Conservation (phyloP, 1,140 invertebrate species). For the Probaryconus sp. region DNA sequence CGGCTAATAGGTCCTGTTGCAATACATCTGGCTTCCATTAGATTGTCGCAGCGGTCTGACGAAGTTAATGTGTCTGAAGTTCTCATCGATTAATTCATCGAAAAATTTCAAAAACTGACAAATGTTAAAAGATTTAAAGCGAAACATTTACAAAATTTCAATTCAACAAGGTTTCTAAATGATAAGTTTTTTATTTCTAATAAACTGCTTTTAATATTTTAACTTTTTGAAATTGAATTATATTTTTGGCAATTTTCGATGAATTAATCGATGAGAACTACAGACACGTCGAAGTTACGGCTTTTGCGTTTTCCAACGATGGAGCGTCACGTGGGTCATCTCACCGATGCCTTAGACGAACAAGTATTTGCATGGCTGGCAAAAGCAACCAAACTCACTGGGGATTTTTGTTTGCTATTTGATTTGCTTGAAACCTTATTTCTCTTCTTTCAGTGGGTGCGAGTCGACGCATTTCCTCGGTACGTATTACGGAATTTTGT, state of each 20-base stretch:
- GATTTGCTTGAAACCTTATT: slow-evolving; percentile 43
- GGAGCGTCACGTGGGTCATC: slow-evolving; percentile 29
- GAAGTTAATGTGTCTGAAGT: slow-evolving; percentile 46
- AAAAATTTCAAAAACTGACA: too few relatives aligned
- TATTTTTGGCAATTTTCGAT: too few relatives aligned
- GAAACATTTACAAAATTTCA: too few relatives aligned
- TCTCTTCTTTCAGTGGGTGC: slow-evolving; percentile 17
- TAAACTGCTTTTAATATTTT: too few relatives aligned
- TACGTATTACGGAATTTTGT: slow-evolving; percentile 24
- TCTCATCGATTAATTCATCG: too few relatives aligned
- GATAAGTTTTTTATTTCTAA: too few relatives aligned
- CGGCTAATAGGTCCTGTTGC: background rate
- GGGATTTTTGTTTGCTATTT: slow-evolving; percentile 63
- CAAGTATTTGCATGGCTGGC: slow-evolving; percentile 63
- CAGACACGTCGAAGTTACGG: too few relatives aligned
- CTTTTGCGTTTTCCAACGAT: slow-evolving; percentile 41
- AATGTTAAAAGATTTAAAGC: too few relatives aligned
- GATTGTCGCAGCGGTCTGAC: slow-evolving; percentile 25
- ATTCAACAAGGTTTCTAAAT: too few relatives aligned
- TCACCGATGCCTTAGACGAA: slow-evolving; percentile 36
- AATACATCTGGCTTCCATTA: slow-evolving; percentile 35
- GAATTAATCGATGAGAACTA: too few relatives aligned
- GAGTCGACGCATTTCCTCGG: slow-evolving; percentile 14
- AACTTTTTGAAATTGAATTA: too few relatives aligned
- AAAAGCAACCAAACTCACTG: slow-evolving; percentile 57